Evolutionary conservation across 2,888 invertebrate species (phyloP), one percentile per base, ranked within the genome.

Genomic region (Hydraecia micacea): DNA sequence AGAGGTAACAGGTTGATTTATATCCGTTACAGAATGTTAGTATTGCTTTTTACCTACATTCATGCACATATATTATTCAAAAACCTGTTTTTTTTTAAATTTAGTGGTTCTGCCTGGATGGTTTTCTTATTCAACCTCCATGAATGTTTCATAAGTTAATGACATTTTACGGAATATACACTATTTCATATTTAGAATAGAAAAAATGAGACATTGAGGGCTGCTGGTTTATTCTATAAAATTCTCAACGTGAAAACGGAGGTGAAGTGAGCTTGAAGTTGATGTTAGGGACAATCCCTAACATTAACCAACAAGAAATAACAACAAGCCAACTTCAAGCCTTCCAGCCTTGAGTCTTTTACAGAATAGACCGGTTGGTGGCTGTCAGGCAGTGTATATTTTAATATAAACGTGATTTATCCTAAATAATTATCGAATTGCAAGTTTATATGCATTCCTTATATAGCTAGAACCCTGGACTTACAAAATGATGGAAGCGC

Each of bases 1-100:
- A 71, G 69, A 63, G 69, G 72, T 70, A n/a, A 62, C 15, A 52
- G 13, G n/a, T 60, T 84, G 21, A 69, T 62, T 58, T 9, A 49
- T 39, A n/a, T 25, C 18, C 9, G 52, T 25, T 11, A 46, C 46
- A 4, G 36, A 63, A 55, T 46, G 25, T 73, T 28, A 63, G 13
- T 63, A 36, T 21, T n/a, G 52, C 15, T 25, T 62, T 21, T 63
- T 36, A 62, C 32, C 28, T 18, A 36, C n/a, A 66, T n/a, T 28
- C 25, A 42, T n/a, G 28, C 32, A 67, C 21, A 73, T 49, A n/a
- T 55, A 55, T 55, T n/a, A 62, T 49, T 36, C 0, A 28, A 77
- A 13, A 15, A 74, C 0, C 8, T 18, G 18, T 52, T 52, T 52
- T 25, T 55, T 55, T 0, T 46, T 42, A 42, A 0, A 4, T 55